Evolutionary conservation across 30 jellyfish, hydroid and myxozoan genomes (phyloP), one percentile per base, ranked within the genome.

Genomic region (Calvadosia cruxmelitensis): DNA sequence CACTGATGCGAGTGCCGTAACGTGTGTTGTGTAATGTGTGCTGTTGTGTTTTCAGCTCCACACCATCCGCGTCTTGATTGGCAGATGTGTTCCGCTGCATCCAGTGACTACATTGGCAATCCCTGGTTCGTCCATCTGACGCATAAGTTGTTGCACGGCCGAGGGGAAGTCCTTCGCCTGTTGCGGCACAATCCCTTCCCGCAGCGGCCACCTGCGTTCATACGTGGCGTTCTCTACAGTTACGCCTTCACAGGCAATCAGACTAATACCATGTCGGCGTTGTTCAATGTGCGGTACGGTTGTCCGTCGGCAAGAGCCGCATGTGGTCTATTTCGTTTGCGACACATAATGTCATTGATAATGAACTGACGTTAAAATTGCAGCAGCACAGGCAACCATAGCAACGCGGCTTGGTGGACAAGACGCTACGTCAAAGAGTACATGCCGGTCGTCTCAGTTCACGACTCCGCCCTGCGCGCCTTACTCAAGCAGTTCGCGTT

Each of bases 41-140:
- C 16, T 49, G n/a, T n/a, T n/a, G n/a, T 27, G 10, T 3, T 50
- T 28, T 12, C 52, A 80, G 93, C 73, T 33, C 93, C 93, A 0
- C 93, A 80, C 63, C 93, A 80, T 23, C 93, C 93, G 53, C 93
- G 93, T 73, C 71, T 80, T 49, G 93, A 80, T 63, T 80, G 85
- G 93, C 93, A 80, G 61, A 80, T 80, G 93, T 72, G 93, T 82
- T 80, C 72, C 31, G 93, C 93, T 1, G 78, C 93, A 1, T 31
- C 64, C 0, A 77, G 34, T 23, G 93, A 80, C 29, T 72, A 30
- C 62, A 26, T 25, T 0, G 49, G 85, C 0, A 80, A 72, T 49
- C 84, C 85, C 0, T 80, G 93, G 93, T 80, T 80, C 36, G 57
- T 80, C 28, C 77, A 80, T 20, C 73, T 80, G 50, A 10, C 48